Evolutionary conservation across 1,140 invertebrate species (phyloP), one percentile per base, ranked within the genome.

Genomic region (Melanaphis sacchari): DNA sequence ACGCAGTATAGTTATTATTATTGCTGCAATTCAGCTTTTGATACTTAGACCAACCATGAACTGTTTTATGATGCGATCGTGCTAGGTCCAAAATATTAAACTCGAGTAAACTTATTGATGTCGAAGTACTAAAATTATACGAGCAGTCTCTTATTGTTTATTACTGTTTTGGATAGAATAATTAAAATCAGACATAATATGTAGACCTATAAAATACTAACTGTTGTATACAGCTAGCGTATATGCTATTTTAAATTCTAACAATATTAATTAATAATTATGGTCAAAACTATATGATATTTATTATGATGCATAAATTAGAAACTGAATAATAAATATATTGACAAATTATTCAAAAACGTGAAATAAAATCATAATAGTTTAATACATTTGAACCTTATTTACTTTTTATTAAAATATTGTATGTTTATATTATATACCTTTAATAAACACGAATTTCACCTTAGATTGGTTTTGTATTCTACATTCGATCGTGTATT

Each of bases 231-330:
- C 31, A 76, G n/a, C n/a, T 18, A 18, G 31, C 59, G 59, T 76
- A 76, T 31, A 15, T 76, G 31, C 31, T 76, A 76, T n/a, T 76
- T 76, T n/a, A n/a, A n/a, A 76, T 76, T 76, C 31, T 76, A 76
- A 76, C 31, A 76, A 76, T 76, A 76, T 76, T 76, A 76, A 76
- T 76, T 76, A 76, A n/a, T 76, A 76, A 76, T 76, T 76, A 15
- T n/a, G 3, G 1, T n/a, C 59, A 76, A 0, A 76, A 76, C n/a
- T n/a, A 76, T 76, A n/a, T 76, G 31, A 0, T n/a, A 76, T 76
- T n/a, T 76, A 15, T 76, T 76, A 76, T n/a, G 9, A 76, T n/a
- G 9, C 59, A n/a, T 31, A 76, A n/a, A n/a, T 5, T 15, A 15
- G 31, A 18, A n/a, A 76, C 31, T 76, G n/a, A 66, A n/a, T 76